These are phyloP conservation scores for Eurytoma adleriae DNA, from an alignment of 2,888 invertebrate genomes.

Conservation along the genomic window DNA sequence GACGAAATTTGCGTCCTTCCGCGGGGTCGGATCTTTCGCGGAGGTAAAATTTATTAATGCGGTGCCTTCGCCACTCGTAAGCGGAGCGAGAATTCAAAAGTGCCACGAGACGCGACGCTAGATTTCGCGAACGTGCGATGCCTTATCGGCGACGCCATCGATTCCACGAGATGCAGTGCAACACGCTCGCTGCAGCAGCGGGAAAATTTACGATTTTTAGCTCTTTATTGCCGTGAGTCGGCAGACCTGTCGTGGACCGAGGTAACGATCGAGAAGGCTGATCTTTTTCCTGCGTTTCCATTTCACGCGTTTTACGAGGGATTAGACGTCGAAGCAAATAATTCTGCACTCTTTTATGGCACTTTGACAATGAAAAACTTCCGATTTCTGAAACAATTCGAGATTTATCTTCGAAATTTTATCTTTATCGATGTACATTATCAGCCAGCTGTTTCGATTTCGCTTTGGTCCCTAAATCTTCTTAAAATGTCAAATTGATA, in stretches of 20 bases:
- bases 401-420: constrained; percentile 6
- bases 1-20: background rate
- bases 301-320: constrained; percentile 16
- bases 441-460: no score
- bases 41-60: no score
- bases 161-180: background rate
- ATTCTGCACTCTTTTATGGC: background rate
- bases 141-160: background rate
- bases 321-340: background rate
- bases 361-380: constrained; percentile 6
- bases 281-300: constrained; percentile 1
- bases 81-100: background rate
- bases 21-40: background rate
- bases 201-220: constrained; percentile 36
- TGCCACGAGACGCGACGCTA: no score
- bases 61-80: no score
- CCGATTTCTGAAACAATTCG: constrained; percentile 5
- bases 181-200: background rate
- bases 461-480: no score
- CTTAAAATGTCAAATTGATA: no score
- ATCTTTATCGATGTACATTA: background rate
- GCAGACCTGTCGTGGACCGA: background rate
- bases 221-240: constrained; percentile 20
- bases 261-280: no score
- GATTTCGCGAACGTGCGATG: background rate